Evolutionary conservation across 2,888 invertebrate genomes (phyloP).

Genomic region (Andrena hattorfiana): DNA sequence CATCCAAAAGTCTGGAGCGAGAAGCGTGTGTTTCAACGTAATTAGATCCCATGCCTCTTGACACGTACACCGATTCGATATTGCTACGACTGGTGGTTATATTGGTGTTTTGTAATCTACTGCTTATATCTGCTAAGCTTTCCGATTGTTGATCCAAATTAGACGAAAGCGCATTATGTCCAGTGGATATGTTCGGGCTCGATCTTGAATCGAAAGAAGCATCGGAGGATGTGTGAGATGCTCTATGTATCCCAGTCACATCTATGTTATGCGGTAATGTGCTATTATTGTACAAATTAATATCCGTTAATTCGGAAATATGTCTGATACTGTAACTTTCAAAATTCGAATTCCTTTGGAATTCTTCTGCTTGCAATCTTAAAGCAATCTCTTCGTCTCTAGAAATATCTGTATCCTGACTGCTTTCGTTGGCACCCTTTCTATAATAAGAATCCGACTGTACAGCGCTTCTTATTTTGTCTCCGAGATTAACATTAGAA

Average conservation of each 20-base stretch:
- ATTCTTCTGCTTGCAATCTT: slow-evolving; percentile 83
- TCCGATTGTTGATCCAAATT: slow-evolving; percentile 52
- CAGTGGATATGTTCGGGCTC: slow-evolving; percentile 30
- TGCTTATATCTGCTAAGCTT: slow-evolving; percentile 51
- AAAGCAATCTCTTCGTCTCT: slow-evolving; percentile 82
- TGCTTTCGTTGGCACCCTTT: slow-evolving; percentile 48
- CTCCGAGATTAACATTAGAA: slow-evolving; percentile 52
- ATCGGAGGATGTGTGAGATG: slow-evolving; percentile 30
- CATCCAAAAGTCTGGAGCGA: slow-evolving; percentile 81
- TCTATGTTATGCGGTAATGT: slow-evolving; percentile 43
- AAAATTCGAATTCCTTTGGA: slow-evolving; percentile 74
- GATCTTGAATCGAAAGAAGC: slow-evolving; percentile 34
- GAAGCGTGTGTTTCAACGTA: slow-evolving; percentile 70
- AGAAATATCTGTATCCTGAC: slow-evolving; percentile 74
- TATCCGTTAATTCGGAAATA: slow-evolving; percentile 55
- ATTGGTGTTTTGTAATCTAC: slow-evolving; percentile 62
- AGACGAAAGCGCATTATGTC: slow-evolving; percentile 27
- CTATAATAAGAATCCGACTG: slow-evolving; percentile 50
- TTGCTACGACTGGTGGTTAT: slow-evolving; percentile 50
- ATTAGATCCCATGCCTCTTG: slow-evolving; percentile 46
- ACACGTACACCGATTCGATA: slow-evolving; percentile 39
- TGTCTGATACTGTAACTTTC: slow-evolving; percentile 63
- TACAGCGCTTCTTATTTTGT: slow-evolving; percentile 46
- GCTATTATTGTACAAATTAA: slow-evolving; percentile 47
- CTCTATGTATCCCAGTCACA: slow-evolving; percentile 44